Percentiles rank a stretch among this genome's conserved stretches.
Conservation (phyloP, 2,113 vertebrate species). For the Apodemus speciosus region DNA sequence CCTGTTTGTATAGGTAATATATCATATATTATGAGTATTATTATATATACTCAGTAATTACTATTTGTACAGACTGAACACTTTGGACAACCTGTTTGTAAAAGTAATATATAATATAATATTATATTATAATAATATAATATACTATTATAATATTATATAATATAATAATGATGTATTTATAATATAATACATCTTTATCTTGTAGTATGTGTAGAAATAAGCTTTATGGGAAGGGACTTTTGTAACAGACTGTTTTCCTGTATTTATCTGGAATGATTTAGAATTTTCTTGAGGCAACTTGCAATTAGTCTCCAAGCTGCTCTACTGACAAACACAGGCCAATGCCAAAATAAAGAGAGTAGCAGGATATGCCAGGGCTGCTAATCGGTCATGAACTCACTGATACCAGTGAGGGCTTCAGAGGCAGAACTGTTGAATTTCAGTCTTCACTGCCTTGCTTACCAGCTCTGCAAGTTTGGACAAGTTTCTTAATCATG, state of each 20-base stretch:
- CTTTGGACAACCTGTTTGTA: background rate
- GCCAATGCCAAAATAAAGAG: background rate
- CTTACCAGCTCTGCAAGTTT: background rate
- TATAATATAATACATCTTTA: background rate
- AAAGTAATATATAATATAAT: too few relatives aligned
- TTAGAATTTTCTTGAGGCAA: background rate
- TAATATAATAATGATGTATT: too few relatives aligned
- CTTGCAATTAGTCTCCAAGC: background rate
- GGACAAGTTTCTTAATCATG: background rate
- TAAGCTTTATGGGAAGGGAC: background rate
- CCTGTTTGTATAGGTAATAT: background rate
- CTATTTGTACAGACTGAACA: background rate
- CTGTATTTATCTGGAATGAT: background rate
- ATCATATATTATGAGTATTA: background rate
- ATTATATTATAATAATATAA: too few relatives aligned
- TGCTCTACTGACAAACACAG: background rate
- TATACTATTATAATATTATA: too few relatives aligned
- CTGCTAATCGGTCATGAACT: background rate
- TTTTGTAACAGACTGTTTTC: background rate
- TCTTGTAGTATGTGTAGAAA: background rate
- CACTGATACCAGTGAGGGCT: background rate
- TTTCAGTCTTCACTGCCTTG: background rate
- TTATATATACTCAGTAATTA: slow-evolving; percentile 11
- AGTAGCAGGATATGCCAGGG: too few relatives aligned
- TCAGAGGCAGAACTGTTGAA: background rate